These are phyloP conservation scores for Dipodomys ordii DNA, from an alignment of 2,113 vertebrate genomes.

Conservation along the genomic window DNA sequence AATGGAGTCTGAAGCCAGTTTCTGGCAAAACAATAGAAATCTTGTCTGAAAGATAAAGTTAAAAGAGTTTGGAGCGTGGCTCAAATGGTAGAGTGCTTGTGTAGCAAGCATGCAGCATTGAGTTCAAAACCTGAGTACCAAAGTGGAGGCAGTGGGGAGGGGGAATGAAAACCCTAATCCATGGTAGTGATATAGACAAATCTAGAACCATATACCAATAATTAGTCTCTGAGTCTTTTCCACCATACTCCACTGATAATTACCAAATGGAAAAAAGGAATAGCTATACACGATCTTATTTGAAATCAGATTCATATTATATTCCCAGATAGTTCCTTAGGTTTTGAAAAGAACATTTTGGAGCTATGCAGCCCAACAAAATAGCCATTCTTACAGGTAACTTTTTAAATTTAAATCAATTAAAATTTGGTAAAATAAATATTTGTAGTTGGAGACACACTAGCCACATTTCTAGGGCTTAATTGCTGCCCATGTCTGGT, in stretches of 20 bases:
- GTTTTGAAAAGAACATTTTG: neutral
- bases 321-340: neutral
- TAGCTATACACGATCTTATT: neutral
- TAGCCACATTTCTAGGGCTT: neutral
- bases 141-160: too few relatives aligned
- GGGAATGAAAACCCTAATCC: neutral
- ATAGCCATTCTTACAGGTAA: neutral
- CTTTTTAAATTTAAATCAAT: constrained; percentile 27
- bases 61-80: too few relatives aligned
- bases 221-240: neutral
- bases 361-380: neutral
- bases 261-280: neutral
- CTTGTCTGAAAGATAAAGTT: too few relatives aligned
- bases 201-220: neutral
- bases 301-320: neutral
- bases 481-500: neutral
- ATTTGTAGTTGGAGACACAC: neutral
- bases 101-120: too few relatives aligned
- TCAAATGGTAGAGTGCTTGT: too few relatives aligned
- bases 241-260: neutral
- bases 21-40: too few relatives aligned
- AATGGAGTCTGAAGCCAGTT: too few relatives aligned
- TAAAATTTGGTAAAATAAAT: constrained; percentile 29
- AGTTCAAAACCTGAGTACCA: too few relatives aligned
- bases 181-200: neutral